Evolutionary conservation across 2,888 invertebrate species (phyloP).

Genomic region (Pseudococcus longispinus): DNA sequence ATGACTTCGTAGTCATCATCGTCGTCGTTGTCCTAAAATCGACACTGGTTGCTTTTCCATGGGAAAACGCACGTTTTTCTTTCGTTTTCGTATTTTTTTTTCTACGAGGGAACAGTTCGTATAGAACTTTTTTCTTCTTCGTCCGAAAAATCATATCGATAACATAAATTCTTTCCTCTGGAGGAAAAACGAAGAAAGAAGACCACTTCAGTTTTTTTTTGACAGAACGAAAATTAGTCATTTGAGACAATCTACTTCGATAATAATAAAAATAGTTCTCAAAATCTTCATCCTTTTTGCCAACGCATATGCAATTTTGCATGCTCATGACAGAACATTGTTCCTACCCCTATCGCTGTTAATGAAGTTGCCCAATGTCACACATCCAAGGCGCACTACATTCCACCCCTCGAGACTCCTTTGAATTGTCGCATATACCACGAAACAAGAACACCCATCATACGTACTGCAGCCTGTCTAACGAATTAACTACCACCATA

Average conservation of each 20-base stretch:
- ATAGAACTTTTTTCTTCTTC: too few species aligned
- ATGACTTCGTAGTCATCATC: not conserved
- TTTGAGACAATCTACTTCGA: too few species aligned
- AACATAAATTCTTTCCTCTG: too few species aligned
- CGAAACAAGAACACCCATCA: not conserved
- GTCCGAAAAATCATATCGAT: too few species aligned
- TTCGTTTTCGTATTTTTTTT: not conserved
- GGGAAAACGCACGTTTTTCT: not conserved
- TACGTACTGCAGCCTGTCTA: not conserved
- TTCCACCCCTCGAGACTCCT: not conserved
- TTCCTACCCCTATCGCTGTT: not conserved
- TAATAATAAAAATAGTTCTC: too few species aligned
- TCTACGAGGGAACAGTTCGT: not conserved
- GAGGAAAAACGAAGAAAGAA: too few species aligned
- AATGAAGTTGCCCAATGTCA: slow-evolving; percentile 24
- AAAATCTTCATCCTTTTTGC: not conserved
- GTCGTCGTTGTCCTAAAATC: not conserved
- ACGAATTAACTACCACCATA: not conserved
- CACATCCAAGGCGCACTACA: not conserved
- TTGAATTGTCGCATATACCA: not conserved
- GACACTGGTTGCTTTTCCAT: not conserved
- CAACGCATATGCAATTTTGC: not conserved
- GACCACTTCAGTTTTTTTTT: too few species aligned
- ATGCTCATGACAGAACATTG: not conserved
- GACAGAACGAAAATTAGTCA: too few species aligned